Evolutionary conservation across 1,140 invertebrate genomes (phyloP), one percentile per base, ranked within the genome.

Genomic region (Drosophila gunungcola): DNA sequence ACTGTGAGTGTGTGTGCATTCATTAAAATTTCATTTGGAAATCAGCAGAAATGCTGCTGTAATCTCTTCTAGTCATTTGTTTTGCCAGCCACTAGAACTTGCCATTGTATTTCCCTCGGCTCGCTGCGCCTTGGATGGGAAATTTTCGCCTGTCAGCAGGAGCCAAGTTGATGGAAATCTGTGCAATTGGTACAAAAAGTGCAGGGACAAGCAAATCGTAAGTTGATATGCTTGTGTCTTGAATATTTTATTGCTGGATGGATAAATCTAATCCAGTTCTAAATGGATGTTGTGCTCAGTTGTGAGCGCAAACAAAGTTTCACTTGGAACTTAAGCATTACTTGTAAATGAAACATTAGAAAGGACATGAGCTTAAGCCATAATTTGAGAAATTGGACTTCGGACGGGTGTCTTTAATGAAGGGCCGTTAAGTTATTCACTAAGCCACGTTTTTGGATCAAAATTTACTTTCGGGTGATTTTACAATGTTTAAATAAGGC

Each of bases 11-110:
- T 65, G 48, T 73, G 62, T 72, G 70, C 57, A 69, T 89, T 85
- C 80, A 89, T 89, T 89, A 90, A 89, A 89, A 80, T 84, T 89
- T 90, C 80, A 89, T 89, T 89, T 78, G 73, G 58, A 84, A 89
- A 89, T 89, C 85, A 88, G 62, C 80, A 60, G 65, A 89, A 84
- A 88, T 78, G 84, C 84, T 89, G 79, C 73, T 67, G 73, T 83
- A 80, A 80, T 84, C 80, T 83, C 74, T 72, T 64, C 72, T 68
- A 80, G 72, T 72, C 76, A 77, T 88, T 89, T 77, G 76, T 83
- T 83, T 70, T 73, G 41, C 74, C 79, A 77, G 73, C 79, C 61
- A 67, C 41, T 49, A 80, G 46, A 75, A 69, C 55, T 49, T 54
- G 39, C 38, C 69, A 79, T 84, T 84, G 72, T 79, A 27, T 45